These are phyloP conservation scores for Hypocryptadius cinnamomeus DNA, from an alignment of 2,113 vertebrate species.

Conservation along the genomic window DNA sequence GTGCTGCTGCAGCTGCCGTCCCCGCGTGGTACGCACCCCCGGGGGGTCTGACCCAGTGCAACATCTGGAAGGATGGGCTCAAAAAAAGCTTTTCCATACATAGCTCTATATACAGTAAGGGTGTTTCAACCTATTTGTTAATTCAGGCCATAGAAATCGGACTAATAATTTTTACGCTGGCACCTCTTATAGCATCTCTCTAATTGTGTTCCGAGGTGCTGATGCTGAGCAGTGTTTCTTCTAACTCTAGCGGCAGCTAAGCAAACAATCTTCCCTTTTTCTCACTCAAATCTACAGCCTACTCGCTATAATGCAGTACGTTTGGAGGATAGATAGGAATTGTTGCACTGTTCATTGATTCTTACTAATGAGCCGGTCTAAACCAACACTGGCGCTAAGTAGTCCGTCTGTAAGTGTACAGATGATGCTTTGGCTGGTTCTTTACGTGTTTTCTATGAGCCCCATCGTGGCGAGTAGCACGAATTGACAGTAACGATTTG, in stretches of 20 bases:
- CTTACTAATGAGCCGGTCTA: background rate
- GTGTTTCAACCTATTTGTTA: background rate
- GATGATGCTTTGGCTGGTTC: background rate
- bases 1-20: no score
- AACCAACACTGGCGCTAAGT: background rate
- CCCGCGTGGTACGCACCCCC: no score
- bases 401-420: background rate
- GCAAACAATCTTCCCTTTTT: background rate
- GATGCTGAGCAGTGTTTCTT: background rate
- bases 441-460: background rate
- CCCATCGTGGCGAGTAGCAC: background rate
- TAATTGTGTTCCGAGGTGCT: background rate
- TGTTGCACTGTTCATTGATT: background rate
- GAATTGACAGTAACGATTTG: background rate
- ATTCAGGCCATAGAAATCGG: background rate
- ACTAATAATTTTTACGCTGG: background rate
- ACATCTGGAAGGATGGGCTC: background rate
- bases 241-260: background rate
- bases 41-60: background rate
- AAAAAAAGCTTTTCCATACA: background rate
- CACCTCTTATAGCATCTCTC: background rate
- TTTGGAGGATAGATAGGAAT: background rate
- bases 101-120: background rate
- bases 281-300: background rate
- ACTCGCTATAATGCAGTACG: background rate